Percentiles rank a stretch among this genome's conserved stretches.
Evolutionary conservation across 2,888 invertebrate genomes (phyloP).

Genomic region (Leptinotarsa rubiginosa): DNA sequence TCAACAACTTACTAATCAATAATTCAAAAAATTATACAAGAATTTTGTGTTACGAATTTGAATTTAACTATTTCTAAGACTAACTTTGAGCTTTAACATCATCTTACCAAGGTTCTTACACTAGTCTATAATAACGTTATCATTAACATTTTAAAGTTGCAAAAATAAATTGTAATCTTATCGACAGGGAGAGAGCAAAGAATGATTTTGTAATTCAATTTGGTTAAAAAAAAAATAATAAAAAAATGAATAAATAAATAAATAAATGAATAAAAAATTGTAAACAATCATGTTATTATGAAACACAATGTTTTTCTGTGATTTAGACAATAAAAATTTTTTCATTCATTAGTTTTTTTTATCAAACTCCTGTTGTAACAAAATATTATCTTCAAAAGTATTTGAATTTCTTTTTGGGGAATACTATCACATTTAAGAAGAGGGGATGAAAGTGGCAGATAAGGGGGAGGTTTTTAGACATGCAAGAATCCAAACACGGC

Average conservation of each 20-base stretch:
- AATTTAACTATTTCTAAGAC: too few relatives aligned
- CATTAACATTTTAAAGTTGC: conserved; percentile 18
- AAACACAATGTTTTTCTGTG: too few relatives aligned
- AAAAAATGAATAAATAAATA: too few relatives aligned
- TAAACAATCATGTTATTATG: too few relatives aligned
- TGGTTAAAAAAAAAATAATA: not conserved
- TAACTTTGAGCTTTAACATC: too few relatives aligned
- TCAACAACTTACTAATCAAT: not conserved
- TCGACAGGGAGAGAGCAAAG: conserved; percentile 17
- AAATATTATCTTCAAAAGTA: conserved; percentile 18
- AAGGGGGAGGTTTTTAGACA: conserved; percentile 17
- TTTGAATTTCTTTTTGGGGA: conserved; percentile 14
- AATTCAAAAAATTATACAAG: too few relatives aligned
- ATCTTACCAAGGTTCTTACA: too few relatives aligned
- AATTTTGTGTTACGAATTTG: too few relatives aligned
- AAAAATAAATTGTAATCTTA: conserved; percentile 22
- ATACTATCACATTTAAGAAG: conserved; percentile 19
- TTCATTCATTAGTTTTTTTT: conserved; percentile 20
- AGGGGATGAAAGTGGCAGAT: conserved; percentile 16
- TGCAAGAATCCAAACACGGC: conserved; percentile 9
- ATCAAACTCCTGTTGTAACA: conserved; percentile 16
- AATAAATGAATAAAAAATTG: too few relatives aligned
- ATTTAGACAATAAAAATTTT: conserved; percentile 13
- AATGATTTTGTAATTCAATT: conserved; percentile 22
- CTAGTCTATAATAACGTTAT: conserved; percentile 14